phyloP scores from a whole-genome alignment of 1,140 invertebrate species.

The Calephelis virginiensis region DNA sequence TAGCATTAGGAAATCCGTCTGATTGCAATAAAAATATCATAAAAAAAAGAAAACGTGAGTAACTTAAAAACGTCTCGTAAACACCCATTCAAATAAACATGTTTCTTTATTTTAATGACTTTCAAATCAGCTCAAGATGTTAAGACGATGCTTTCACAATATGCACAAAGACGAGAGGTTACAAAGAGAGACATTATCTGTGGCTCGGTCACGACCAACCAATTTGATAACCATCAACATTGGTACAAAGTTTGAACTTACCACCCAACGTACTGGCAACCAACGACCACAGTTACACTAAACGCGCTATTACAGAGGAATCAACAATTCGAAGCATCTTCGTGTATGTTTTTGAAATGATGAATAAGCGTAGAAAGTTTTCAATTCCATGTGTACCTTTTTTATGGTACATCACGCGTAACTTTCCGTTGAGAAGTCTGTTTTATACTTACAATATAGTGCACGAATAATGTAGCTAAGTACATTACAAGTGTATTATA shows the following conservation, averaged over 20 bases:
- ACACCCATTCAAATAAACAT: no score
- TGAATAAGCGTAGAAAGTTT: neutral
- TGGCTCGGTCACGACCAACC: slow-evolving; percentile 56
- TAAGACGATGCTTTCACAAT: slow-evolving; percentile 9
- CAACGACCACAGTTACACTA: neutral
- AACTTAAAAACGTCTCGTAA: no score
- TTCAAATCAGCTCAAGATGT: neutral
- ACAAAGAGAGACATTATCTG: slow-evolving; percentile 64
- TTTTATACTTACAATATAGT: no score
- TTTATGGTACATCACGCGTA: no score
- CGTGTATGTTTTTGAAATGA: neutral
- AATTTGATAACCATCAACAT: slow-evolving; percentile 66
- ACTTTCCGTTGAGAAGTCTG: no score
- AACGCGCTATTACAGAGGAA: slow-evolving; percentile 22
- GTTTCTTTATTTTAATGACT: no score
- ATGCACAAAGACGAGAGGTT: slow-evolving; percentile 26
- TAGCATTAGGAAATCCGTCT: no score
- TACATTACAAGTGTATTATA: no score
- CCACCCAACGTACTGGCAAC: slow-evolving; percentile 27
- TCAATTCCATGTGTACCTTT: no score
- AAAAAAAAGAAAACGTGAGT: no score
- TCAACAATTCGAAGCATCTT: neutral
- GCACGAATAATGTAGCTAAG: no score
- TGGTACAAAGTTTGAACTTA: slow-evolving; percentile 24
- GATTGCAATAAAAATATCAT: no score